Evolutionary conservation across 2,888 invertebrate species (phyloP).

Genomic region (Cataglyphis livida): DNA sequence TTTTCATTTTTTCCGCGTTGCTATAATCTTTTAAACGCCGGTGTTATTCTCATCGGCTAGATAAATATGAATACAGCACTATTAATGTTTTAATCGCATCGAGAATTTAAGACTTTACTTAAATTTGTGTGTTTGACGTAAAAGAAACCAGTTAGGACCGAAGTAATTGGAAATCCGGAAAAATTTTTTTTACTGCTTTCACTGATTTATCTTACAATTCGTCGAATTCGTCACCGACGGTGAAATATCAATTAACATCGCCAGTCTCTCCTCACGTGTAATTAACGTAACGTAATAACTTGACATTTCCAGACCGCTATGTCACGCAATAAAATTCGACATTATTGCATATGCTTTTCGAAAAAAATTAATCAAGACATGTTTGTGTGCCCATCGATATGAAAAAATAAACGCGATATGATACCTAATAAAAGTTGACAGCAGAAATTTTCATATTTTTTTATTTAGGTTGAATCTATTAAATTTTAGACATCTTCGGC

Average conservation of each 20-base stretch:
- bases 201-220: slow-evolving; percentile 30
- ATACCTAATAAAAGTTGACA: slow-evolving; percentile 8
- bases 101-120: slow-evolving; percentile 16
- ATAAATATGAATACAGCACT: neutral
- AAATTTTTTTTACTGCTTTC: slow-evolving; percentile 30
- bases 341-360: slow-evolving; percentile 2
- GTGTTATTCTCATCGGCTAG: slow-evolving; percentile 6
- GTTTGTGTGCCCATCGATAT: neutral
- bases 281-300: slow-evolving; percentile 35
- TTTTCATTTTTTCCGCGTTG: slow-evolving; percentile 37
- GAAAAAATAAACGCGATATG: neutral
- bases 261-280: neutral
- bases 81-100: slow-evolving; percentile 1
- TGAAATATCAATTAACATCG: slow-evolving; percentile 42
- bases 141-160: neutral
- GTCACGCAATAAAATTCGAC: slow-evolving; percentile 28
- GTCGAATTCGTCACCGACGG: slow-evolving; percentile 18
- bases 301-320: neutral
- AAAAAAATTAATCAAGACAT: neutral
- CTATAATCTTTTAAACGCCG: slow-evolving; percentile 26
- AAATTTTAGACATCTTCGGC: slow-evolving; percentile 4
- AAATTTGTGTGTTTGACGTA: neutral
- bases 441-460: neutral
- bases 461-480: neutral
- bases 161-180: slow-evolving; percentile 8